A percentile compares a stretch with the other conserved stretches of the same genome.
Conservation (phyloP, 2,888 invertebrate genomes). For the Amphipyra tragopoginis region DNA sequence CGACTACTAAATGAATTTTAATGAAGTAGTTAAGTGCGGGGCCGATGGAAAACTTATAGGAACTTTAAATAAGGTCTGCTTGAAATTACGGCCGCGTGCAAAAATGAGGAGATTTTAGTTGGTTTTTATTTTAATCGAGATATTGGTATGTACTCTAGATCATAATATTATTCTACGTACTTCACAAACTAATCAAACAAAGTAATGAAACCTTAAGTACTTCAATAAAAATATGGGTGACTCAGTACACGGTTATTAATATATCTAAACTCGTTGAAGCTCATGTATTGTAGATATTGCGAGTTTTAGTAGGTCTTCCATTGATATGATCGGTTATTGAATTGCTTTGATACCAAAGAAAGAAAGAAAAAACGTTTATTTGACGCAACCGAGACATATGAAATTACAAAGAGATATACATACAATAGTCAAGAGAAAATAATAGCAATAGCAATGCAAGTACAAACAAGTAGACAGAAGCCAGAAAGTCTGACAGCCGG, state of each 20-base stretch:
- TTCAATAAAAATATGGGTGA: neutral
- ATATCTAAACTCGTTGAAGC: neutral
- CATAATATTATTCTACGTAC: neutral
- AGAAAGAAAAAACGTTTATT: too few species aligned
- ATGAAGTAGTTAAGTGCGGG: slow-evolving; percentile 66
- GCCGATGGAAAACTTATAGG: slow-evolving; percentile 62
- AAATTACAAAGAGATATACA: too few species aligned
- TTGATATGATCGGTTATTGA: neutral
- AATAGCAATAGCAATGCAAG: too few species aligned
- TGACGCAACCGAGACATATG: too few species aligned
- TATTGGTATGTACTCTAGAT: neutral
- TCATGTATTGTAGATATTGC: neutral
- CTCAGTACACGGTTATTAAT: neutral
- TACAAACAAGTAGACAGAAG: too few species aligned
- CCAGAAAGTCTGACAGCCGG: too few species aligned
- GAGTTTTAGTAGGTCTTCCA: neutral
- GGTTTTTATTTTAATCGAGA: slow-evolving; percentile 1
- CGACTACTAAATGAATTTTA: slow-evolving; percentile 71
- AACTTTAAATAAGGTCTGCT: slow-evolving; percentile 47
- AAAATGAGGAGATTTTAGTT: slow-evolving; percentile 25
- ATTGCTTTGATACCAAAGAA: neutral
- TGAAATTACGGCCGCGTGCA: slow-evolving; percentile 17
- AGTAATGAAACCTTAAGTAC: slow-evolving; percentile 10
- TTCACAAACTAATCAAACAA: neutral
- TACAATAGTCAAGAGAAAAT: too few species aligned